These are phyloP conservation scores for Macaca fascicularis DNA, from an alignment of 2,113 vertebrate species.

Conservation along the genomic window DNA sequence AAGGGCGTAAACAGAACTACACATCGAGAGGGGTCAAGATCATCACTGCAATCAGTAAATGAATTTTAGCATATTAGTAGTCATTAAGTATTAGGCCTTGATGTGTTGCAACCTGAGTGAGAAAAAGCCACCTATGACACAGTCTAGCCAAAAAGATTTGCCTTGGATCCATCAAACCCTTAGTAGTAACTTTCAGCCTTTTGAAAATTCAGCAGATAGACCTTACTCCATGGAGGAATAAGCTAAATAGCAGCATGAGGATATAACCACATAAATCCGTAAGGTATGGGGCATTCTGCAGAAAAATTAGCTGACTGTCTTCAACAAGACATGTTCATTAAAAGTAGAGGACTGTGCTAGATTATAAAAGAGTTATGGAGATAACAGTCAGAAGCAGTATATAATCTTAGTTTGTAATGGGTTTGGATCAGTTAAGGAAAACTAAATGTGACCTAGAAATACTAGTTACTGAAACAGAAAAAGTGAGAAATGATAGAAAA, in stretches of 20 bases:
- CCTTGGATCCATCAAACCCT: background rate
- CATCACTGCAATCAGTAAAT: background rate
- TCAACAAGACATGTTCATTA: background rate
- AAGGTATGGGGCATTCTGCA: background rate
- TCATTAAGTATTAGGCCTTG: background rate
- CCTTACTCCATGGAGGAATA: background rate
- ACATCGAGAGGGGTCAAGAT: background rate
- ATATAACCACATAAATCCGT: background rate
- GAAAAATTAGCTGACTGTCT: background rate
- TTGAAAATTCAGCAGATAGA: background rate
- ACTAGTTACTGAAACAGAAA: conserved; percentile 24
- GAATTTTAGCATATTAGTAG: background rate
- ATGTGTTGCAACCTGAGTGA: background rate
- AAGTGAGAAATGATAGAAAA: conserved; percentile 21
- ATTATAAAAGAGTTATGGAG: background rate
- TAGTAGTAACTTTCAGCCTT: background rate
- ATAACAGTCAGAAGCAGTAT: background rate
- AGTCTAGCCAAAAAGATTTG: background rate
- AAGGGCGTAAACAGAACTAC: background rate
- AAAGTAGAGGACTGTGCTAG: background rate
- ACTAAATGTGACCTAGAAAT: conserved; percentile 2
- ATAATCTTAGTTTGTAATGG: background rate
- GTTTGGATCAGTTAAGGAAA: conserved; percentile 20
- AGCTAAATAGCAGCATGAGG: background rate
- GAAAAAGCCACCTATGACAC: background rate